These are phyloP conservation scores for Synergus japonicus DNA, from an alignment of 2,888 invertebrate species.

Conservation along the genomic window DNA sequence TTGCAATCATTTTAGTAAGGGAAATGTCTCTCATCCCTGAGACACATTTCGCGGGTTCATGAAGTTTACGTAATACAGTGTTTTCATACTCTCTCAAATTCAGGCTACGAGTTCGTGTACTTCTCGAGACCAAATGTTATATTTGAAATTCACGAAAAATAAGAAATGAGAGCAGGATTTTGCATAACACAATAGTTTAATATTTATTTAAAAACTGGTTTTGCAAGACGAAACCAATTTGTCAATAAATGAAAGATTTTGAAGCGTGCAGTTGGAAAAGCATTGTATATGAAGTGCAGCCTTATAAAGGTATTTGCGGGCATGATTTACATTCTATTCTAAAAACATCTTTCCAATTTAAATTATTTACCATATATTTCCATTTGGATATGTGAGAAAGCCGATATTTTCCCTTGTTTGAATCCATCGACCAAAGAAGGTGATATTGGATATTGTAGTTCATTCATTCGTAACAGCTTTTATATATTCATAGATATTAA, in stretches of 20 bases:
- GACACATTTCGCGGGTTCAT: too few relatives aligned
- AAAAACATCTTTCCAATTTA: conserved; percentile 21
- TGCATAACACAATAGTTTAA: background rate
- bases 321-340: conserved; percentile 17
- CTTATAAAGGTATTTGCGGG: background rate
- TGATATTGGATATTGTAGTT: conserved; percentile 10
- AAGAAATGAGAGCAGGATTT: background rate
- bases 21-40: background rate
- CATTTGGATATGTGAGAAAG: conserved; percentile 10
- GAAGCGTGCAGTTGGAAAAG: background rate
- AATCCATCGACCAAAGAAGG: background rate
- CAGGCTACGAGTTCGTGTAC: background rate
- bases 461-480: conserved; percentile 11
- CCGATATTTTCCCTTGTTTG: conserved; percentile 22
- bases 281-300: background rate
- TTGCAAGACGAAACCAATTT: background rate
- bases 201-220: background rate
- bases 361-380: conserved; percentile 24
- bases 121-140: background rate
- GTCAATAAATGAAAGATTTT: background rate
- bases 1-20: background rate
- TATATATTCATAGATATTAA: background rate
- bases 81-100: background rate
- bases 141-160: background rate
- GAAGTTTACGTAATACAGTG: background rate